phyloP scores from a whole-genome alignment of 1,140 invertebrate species.

The Paracyclopina nana region DNA sequence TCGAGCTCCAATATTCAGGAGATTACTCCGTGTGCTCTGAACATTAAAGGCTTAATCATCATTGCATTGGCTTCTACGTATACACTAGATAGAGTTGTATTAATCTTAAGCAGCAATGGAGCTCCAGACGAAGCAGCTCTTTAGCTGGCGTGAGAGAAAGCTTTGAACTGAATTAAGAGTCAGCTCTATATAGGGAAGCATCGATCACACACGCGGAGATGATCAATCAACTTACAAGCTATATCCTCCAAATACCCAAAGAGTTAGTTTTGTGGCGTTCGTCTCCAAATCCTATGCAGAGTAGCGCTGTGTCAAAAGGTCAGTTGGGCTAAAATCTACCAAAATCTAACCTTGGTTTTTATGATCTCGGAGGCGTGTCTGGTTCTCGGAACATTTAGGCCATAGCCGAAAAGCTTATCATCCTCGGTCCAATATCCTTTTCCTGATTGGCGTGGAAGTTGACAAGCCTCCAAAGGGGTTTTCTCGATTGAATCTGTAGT shows the following conservation, averaged over 20 bases:
- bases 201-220: not conserved
- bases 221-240: not conserved
- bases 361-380: not conserved
- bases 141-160: no score
- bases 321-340: not conserved
- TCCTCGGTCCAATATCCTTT: not conserved
- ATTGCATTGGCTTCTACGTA: not conserved
- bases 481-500: not conserved
- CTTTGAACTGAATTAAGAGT: not conserved
- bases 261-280: not conserved
- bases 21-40: no score
- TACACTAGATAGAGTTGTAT: not conserved
- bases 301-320: not conserved
- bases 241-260: slow-evolving; percentile 1
- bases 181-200: not conserved
- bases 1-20: no score
- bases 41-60: not conserved
- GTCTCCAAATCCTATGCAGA: not conserved
- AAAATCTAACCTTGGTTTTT: not conserved
- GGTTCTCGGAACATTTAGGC: not conserved
- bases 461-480: not conserved
- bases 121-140: no score
- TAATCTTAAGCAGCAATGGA: not conserved
- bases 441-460: not conserved
- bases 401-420: not conserved